Conservation (phyloP, 2,113 vertebrate genomes). For the Steatornis caripensis region DNA sequence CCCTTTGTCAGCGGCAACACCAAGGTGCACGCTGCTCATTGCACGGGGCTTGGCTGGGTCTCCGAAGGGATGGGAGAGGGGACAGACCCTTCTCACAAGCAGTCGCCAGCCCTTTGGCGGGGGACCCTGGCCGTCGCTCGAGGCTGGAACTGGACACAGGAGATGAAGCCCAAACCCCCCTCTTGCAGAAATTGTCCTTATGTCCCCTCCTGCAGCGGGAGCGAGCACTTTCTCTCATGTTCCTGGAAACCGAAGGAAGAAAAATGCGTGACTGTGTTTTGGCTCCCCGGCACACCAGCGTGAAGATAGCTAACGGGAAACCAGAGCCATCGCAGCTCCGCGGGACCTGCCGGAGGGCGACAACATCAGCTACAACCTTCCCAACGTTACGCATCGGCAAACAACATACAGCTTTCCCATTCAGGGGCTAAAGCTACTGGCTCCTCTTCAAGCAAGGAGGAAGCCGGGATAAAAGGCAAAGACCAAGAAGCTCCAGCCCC, state of each 20-base stretch:
- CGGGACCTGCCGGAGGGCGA: not conserved
- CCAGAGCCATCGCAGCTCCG: not conserved
- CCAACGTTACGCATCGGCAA: rapidly evolving
- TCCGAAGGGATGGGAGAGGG: not conserved
- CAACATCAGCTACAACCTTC: not conserved
- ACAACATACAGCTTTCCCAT: rapidly evolving
- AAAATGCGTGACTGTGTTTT: not conserved
- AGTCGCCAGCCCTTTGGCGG: not conserved
- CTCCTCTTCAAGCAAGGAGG: not conserved
- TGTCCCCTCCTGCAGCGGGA: not conserved
- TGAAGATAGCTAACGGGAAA: not conserved
- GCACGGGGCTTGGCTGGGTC: not conserved
- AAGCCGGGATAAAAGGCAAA: not conserved
- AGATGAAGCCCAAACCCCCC: not conserved
- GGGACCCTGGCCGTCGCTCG: not conserved
- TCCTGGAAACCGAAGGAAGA: not conserved
- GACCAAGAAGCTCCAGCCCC: not conserved
- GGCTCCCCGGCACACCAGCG: not conserved
- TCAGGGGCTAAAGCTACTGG: not conserved
- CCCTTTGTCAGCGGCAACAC: not conserved
- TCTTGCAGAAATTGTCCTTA: not conserved
- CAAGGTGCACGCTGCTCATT: rapidly evolving
- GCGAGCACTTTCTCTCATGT: not conserved
- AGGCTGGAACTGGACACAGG: not conserved
- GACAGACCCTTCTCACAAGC: not conserved